Base-by-base conservation (phyloP, 2,797 vertebrate genomes). In the Crocodylus rhombifer region DNA sequence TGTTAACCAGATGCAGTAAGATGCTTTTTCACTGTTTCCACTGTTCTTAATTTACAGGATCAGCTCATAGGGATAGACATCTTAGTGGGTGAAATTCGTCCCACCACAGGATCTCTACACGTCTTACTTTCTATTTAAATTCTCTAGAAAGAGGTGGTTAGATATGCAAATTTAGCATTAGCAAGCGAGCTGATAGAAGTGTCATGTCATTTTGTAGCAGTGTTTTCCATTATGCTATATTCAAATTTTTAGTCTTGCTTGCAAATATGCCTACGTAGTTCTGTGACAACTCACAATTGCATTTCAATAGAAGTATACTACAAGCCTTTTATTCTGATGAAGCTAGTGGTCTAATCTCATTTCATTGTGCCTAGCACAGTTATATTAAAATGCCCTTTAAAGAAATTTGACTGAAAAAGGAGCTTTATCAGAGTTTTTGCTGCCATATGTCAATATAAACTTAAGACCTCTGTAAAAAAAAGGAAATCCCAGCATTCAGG, bases 1-100 rank as follows among this genome's bases (percentile, higher is more conserved):
- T 2, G 71, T 98, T 88, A 97, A 95, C 93, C 99, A 99, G 97
- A 99, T 99, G 81, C 98, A 98, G 99, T 99, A 96, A 98, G 98
- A 58, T 3, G 2, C 26, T 14, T 84, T 57, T 55, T 71, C 28
- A 5, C 0, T 1, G 6, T 62, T 7, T 42, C 4, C 14, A 13
- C 18, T 78, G 42, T 17, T 58, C 36, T 55, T 75, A 16, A 63
- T 64, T 76, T n/a, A 6, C 26, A 21, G 13, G 60, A 20, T 58
- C 77, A 51, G 3, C 6, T 1, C 23, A 2, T 1, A 28, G 62
- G 13, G 21, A 4, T 36, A n/a, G 60, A 62, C 10, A 36, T 6
- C 36, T 33, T 28, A 11, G 5, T 17, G 6, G 64, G 7, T 42
- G 13, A 80, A 62, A n/a, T 25, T 10, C 25, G 14, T 61, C 25